Base-by-base conservation (phyloP, 92 coral and sea anemone species). In the Umimayanthus kanabou region DNA sequence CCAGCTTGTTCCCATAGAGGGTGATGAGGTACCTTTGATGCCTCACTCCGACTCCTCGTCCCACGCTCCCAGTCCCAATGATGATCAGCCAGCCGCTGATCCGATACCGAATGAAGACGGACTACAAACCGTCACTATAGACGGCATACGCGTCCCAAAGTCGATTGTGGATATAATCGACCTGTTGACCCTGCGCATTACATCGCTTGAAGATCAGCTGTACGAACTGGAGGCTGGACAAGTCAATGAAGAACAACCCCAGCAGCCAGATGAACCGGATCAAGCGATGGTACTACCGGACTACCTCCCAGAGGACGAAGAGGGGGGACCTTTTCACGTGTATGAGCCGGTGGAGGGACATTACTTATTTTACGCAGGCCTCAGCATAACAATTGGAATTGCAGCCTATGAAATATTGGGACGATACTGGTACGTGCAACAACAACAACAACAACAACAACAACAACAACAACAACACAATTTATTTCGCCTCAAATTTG, bases 291-390 rank as follows among this genome's bases (percentile, higher is more conserved):
- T 13, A 18, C 81, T 49, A 30, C 81, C 66, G 22, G 20, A 16
- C 6, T 78, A 78, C 33, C 65, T 49, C 15, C 81, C 81, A 78
- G 81, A 78, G 39, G 64, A 78, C 66, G 81, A 78, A 22, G 64
- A 78, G 65, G 49, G 55, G 57, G 33, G 42, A 1, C 66, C 81
- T 23, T 49, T 78, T 39, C 81, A 23, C 37, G 6, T 45, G 40
- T 78, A n/a, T 78, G 66, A 78, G 29, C 81, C 81, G 55, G n/a
- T 47, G 9, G 57, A 58, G 55, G 33, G n/a, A 25, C 8, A n/a
- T 18, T 78, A 61, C 9, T 1, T 61, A 23, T 45, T 78, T 47
- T 78, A 49, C 30, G 81, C 57, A 25, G 81, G 81, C 65, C 20
- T 47, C 64, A 15, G 61, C 6, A 16, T 78, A 78, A 30, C 81